phyloP scores from a whole-genome alignment of 2,113 vertebrate genomes.

The Beaufortia kweichowensis region DNA sequence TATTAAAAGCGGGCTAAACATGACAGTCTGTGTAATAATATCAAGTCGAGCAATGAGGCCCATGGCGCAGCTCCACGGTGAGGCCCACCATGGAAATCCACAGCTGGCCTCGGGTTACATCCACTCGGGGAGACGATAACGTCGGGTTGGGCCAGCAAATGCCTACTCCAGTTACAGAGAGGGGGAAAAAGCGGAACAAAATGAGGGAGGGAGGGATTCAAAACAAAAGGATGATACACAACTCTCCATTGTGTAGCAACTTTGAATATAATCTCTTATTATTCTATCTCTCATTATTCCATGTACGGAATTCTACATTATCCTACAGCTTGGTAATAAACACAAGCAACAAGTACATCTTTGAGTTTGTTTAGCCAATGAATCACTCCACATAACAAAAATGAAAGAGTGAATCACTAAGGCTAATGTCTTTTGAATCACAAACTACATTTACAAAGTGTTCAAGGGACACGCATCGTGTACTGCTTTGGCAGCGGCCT shows the following conservation, averaged over 20 bases:
- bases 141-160: neutral
- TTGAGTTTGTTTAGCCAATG: neutral
- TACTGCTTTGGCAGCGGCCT: too few species aligned
- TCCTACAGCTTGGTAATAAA: neutral
- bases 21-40: neutral
- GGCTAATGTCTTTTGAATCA: neutral
- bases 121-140: neutral
- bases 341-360: neutral
- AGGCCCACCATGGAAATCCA: conserved; percentile 19
- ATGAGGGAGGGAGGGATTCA: neutral
- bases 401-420: neutral
- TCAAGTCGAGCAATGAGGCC: conserved; percentile 23
- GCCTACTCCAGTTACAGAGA: conserved; percentile 24
- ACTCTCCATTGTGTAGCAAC: conserved; percentile 33
- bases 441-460: neutral
- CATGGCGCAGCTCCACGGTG: conserved; percentile 23
- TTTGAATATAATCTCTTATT: neutral
- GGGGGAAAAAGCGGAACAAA: conserved; percentile 40
- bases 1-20: conserved; percentile 12
- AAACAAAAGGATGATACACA: conserved; percentile 27
- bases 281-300: conserved; percentile 1
- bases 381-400: neutral
- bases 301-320: neutral
- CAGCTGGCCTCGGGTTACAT: conserved; percentile 28
- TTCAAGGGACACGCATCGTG: too few species aligned